phyloP scores from a whole-genome alignment of 1,140 invertebrate genomes.

The Ostrea denselamellosa region DNA sequence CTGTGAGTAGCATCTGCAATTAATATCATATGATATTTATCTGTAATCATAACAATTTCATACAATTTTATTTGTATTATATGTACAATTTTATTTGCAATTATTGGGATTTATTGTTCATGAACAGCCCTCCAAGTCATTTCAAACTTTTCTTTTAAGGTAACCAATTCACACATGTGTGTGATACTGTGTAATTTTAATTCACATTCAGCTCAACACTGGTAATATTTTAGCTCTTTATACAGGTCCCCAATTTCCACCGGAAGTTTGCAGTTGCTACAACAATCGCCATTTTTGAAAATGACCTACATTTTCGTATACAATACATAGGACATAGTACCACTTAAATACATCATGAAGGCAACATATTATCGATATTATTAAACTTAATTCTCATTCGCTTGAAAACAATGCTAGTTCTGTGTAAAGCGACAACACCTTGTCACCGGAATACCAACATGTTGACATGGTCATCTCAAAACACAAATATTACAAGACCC shows the following conservation, averaged over 20 bases:
- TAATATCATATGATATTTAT: too few relatives aligned
- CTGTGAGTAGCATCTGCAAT: too few relatives aligned
- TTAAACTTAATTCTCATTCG: background rate
- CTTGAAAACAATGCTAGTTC: background rate
- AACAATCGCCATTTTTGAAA: constrained; percentile 54
- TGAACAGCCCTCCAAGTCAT: too few relatives aligned
- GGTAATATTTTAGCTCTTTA: background rate
- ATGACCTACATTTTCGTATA: background rate
- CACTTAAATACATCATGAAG: background rate
- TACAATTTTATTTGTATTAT: too few relatives aligned
- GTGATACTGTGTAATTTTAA: too few relatives aligned
- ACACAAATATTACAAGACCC: constrained; percentile 34
- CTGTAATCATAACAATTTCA: too few relatives aligned
- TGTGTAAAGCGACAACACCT: background rate
- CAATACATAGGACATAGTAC: background rate
- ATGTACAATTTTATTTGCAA: too few relatives aligned
- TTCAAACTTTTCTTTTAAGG: too few relatives aligned
- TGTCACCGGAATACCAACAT: background rate
- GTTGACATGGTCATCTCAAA: constrained; percentile 44
- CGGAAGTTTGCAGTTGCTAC: constrained; percentile 65
- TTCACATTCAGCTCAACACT: background rate
- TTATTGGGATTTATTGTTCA: too few relatives aligned
- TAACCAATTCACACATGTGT: too few relatives aligned
- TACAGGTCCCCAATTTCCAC: constrained; percentile 46
- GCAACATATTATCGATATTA: background rate